These are phyloP conservation scores for Periophthalmus magnuspinnatus DNA, from an alignment of 2,797 vertebrate species.

Conservation along the genomic window DNA sequence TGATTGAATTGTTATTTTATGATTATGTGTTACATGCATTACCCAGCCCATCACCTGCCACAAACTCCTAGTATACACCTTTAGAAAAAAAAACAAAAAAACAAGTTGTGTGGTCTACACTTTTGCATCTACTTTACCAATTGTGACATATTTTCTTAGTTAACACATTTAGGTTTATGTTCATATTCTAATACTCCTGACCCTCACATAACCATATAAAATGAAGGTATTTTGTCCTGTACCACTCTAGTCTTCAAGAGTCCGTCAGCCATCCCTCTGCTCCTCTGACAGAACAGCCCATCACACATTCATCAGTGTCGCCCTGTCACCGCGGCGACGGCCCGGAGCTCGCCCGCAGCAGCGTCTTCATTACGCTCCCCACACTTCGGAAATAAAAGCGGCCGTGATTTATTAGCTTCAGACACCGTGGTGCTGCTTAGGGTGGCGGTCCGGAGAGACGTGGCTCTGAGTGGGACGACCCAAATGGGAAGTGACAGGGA, in stretches of 20 bases:
- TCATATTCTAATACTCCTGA: not conserved
- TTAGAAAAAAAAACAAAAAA: no score
- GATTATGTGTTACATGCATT: no score
- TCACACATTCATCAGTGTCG: slow-evolving; percentile 79
- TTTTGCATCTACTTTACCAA: no score
- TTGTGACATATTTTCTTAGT: not conserved
- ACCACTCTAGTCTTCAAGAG: slow-evolving; percentile 22
- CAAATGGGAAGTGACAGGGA: slow-evolving; percentile 67
- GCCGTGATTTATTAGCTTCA: slow-evolving; percentile 79
- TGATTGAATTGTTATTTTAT: no score
- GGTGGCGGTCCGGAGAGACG: slow-evolving; percentile 58
- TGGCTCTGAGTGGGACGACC: slow-evolving; percentile 53
- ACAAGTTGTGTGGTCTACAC: no score
- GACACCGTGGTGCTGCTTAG: slow-evolving; percentile 67
- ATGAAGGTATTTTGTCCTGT: not conserved
- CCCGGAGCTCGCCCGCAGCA: slow-evolving; percentile 50
- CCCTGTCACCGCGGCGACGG: slow-evolving; percentile 71
- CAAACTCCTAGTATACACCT: no score
- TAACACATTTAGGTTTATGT: not conserved
- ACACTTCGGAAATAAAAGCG: slow-evolving; percentile 77
- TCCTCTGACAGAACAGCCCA: slow-evolving; percentile 66
- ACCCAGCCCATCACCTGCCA: no score
- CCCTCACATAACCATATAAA: not conserved
- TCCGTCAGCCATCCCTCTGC: slow-evolving; percentile 68
- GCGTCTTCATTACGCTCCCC: slow-evolving; percentile 76